Percentiles rank a stretch among this genome's conserved stretches.
Evolutionary conservation across 2,888 invertebrate species (phyloP).

Genomic region (Melieria crassipennis): DNA sequence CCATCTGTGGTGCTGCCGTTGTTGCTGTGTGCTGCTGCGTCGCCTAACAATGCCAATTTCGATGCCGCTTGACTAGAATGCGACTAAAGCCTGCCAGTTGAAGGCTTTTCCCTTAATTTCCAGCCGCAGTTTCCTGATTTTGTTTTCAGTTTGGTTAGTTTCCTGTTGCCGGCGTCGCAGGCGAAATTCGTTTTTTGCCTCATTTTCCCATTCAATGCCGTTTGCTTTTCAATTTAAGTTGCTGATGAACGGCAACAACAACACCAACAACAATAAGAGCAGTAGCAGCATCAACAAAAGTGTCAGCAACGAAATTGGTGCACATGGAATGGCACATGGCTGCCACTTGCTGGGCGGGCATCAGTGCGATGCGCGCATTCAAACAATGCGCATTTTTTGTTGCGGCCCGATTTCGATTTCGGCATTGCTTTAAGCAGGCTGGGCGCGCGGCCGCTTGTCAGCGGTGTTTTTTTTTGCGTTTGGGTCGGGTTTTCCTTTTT

Average conservation of each 20-base stretch:
- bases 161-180: not conserved
- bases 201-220: constrained; percentile 23
- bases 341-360: constrained; percentile 4
- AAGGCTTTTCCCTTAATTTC: not conserved
- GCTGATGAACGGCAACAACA: not conserved
- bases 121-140: constrained; percentile 2
- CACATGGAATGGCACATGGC: constrained; percentile 13
- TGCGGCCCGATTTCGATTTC: too few species aligned
- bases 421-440: too few species aligned
- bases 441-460: not conserved
- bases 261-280: not conserved
- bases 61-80: constrained; percentile 15
- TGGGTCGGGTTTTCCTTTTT: not conserved
- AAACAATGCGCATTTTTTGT: constrained; percentile 20
- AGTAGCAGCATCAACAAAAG: not conserved
- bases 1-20: too few species aligned
- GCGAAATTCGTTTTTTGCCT: constrained; percentile 8
- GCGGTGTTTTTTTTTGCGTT: not conserved
- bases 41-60: constrained; percentile 17
- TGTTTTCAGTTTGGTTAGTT: not conserved
- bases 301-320: constrained; percentile 15
- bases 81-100: constrained; percentile 8
- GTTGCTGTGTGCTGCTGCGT: too few species aligned
- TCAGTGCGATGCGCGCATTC: not conserved
- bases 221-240: constrained; percentile 27